phyloP scores from a whole-genome alignment of 2,113 vertebrate genomes.

The Apus apus region DNA sequence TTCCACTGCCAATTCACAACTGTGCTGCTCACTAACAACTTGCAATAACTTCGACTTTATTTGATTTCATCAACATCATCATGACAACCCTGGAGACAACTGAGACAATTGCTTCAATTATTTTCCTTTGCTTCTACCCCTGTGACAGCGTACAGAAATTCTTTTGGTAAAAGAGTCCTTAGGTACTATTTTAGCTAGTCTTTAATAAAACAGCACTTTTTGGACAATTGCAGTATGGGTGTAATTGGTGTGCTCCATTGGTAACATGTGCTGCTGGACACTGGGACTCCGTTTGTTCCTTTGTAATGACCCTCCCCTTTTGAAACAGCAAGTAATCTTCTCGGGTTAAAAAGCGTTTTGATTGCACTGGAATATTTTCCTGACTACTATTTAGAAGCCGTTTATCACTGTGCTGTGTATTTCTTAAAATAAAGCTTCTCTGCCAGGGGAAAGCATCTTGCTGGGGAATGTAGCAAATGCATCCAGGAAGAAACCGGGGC shows the following conservation, averaged over 20 bases:
- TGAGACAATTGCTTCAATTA: conserved; percentile 70
- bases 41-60: conserved; percentile 59
- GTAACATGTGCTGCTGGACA: background rate
- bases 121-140: conserved; percentile 50
- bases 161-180: conserved; percentile 32
- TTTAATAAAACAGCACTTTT: background rate
- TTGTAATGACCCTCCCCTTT: background rate
- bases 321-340: background rate
- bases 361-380: conserved; percentile 14
- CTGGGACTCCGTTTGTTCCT: background rate
- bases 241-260: background rate
- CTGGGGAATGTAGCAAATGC: conserved; percentile 2
- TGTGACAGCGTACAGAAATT: conserved; percentile 47
- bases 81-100: conserved; percentile 69
- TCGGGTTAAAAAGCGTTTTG: conserved; percentile 16
- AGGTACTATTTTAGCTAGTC: background rate
- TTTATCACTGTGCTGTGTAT: conserved; percentile 44
- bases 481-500: conserved; percentile 6
- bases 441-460: conserved; percentile 23
- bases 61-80: conserved; percentile 72
- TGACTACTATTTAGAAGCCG: conserved; percentile 32
- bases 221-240: background rate
- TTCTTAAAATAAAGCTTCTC: conserved; percentile 59
- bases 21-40: conserved; percentile 65
- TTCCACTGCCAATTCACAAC: conserved; percentile 52